Conservation (phyloP, 1,140 invertebrate species). For the Pogonomyrmex californicus region DNA sequence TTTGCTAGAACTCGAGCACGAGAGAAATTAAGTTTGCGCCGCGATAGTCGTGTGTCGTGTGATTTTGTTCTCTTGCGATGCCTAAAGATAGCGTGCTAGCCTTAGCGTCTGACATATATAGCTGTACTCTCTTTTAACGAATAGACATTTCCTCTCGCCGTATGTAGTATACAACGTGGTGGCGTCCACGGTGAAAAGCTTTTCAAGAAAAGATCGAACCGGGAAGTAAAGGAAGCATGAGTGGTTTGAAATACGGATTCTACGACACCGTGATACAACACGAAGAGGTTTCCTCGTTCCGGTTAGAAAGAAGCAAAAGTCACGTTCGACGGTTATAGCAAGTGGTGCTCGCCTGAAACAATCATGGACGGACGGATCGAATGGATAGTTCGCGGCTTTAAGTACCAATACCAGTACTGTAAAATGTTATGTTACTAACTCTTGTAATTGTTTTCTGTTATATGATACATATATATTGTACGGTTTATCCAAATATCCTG, state of each 20-base stretch:
- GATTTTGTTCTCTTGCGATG: slow-evolving; percentile 1
- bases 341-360: slow-evolving; percentile 74
- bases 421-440: slow-evolving; percentile 12
- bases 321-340: slow-evolving; percentile 74
- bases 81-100: slow-evolving; percentile 14
- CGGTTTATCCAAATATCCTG: not conserved
- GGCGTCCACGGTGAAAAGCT: slow-evolving; percentile 51
- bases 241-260: slow-evolving; percentile 64
- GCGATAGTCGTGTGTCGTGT: not conserved
- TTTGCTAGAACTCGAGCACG: not conserved
- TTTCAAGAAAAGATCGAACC: slow-evolving; percentile 49
- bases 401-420: not conserved
- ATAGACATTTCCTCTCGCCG: slow-evolving; percentile 28
- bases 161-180: slow-evolving; percentile 19
- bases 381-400: slow-evolving; percentile 32
- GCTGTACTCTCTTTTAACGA: slow-evolving; percentile 25
- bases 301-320: slow-evolving; percentile 71
- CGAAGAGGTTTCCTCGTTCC: slow-evolving; percentile 45
- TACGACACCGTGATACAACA: slow-evolving; percentile 56
- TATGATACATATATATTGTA: not conserved
- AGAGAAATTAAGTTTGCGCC: not conserved
- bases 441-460: not conserved
- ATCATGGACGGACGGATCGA: slow-evolving; percentile 66
- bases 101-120: slow-evolving; percentile 8
- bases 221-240: slow-evolving; percentile 47